Evolutionary conservation across 2,797 vertebrate genomes (phyloP).

Genomic region (Anguilla marmorata): DNA sequence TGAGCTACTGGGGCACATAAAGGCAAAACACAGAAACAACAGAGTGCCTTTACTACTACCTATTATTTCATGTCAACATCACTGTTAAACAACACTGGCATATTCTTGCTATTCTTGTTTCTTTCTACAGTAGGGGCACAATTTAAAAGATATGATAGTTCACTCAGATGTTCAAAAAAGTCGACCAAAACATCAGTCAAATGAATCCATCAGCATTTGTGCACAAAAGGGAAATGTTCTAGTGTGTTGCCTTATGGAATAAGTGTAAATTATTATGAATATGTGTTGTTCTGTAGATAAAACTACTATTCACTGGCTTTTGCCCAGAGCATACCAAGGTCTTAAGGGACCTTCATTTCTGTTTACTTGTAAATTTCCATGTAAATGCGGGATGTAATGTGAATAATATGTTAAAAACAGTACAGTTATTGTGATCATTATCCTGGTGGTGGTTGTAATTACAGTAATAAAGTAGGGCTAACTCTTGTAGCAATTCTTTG

Average conservation of each 20-base stretch:
- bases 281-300: not conserved
- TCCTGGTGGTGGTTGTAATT: not conserved
- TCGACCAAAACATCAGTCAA: not conserved
- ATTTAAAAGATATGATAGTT: too few relatives aligned
- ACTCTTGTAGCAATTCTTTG: not conserved
- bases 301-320: not conserved
- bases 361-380: not conserved
- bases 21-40: too few relatives aligned
- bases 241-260: not conserved
- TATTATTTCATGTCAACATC: too few relatives aligned
- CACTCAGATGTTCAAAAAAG: too few relatives aligned
- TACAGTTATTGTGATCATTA: not conserved
- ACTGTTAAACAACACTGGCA: too few relatives aligned
- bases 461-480: not conserved
- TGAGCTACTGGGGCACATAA: too few relatives aligned
- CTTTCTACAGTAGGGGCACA: too few relatives aligned
- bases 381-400: not conserved
- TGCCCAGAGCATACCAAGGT: not conserved
- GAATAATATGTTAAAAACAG: not conserved
- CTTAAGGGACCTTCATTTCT: not conserved
- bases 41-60: too few relatives aligned
- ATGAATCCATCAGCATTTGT: not conserved
- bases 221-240: not conserved
- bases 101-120: too few relatives aligned
- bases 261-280: not conserved